Evolutionary conservation across 2,113 vertebrate species (phyloP).

Genomic region (Alexandromys fortis): DNA sequence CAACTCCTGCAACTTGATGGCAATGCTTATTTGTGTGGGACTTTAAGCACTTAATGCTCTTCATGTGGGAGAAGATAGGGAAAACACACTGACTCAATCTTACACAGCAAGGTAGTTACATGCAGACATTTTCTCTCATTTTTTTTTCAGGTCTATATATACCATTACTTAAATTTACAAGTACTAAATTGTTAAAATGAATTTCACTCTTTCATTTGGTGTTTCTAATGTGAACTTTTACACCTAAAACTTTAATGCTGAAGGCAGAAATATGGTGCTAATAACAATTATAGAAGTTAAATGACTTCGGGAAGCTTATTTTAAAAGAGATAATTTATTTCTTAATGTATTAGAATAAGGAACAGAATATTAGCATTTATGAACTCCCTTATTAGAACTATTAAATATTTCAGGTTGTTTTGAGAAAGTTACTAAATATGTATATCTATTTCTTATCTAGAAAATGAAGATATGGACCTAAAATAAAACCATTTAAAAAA

Average conservation of each 20-base stretch:
- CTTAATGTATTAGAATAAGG: conserved; percentile 54
- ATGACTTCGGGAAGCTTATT: conserved; percentile 61
- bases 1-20: conserved; percentile 34
- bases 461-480: conserved; percentile 29
- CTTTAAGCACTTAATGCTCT: background rate
- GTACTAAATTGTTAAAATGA: conserved; percentile 59
- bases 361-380: conserved; percentile 44
- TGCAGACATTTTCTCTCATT: background rate
- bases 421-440: conserved; percentile 22
- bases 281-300: conserved; percentile 73
- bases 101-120: background rate
- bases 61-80: conserved; percentile 34
- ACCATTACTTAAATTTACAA: conserved; percentile 49
- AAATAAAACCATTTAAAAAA: background rate
- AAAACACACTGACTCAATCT: background rate
- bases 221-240: conserved; percentile 64
- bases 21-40: conserved; percentile 29
- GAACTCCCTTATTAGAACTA: conserved; percentile 22
- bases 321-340: conserved; percentile 69
- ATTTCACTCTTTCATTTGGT: conserved; percentile 65
- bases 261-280: conserved; percentile 56
- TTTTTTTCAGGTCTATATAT: conserved; percentile 39
- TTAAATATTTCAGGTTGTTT: conserved; percentile 53
- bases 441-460: conserved; percentile 3
- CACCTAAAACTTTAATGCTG: conserved; percentile 61